phyloP scores from a whole-genome alignment of 2,113 vertebrate genomes.

The Megatriorchis doriae region DNA sequence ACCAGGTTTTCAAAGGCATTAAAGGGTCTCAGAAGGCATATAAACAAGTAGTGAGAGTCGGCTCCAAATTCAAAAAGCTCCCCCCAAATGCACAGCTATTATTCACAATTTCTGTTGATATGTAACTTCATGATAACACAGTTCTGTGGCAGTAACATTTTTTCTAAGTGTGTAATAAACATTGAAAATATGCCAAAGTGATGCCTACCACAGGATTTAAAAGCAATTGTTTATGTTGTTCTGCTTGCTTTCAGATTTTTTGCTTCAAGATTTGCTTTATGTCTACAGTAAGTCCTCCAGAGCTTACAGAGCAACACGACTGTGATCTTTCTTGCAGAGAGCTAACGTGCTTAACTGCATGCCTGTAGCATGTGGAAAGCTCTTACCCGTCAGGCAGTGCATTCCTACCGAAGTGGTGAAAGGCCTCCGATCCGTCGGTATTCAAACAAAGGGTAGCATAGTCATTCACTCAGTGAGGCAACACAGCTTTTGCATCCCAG shows the following conservation, averaged over 20 bases:
- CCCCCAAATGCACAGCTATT: neutral
- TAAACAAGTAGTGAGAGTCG: neutral
- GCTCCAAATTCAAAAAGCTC: neutral
- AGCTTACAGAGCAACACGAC: neutral
- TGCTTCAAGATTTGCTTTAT: neutral
- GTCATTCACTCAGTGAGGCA: accelerated
- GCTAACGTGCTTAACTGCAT: neutral
- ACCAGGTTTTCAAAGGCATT: neutral
- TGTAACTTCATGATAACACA: neutral
- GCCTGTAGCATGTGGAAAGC: neutral
- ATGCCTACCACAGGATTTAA: slow-evolving; percentile 23
- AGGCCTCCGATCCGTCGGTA: accelerated
- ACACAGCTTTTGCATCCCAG: neutral
- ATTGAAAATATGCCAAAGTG: slow-evolving; percentile 44
- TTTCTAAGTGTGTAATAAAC: slow-evolving; percentile 23
- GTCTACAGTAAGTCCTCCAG: neutral
- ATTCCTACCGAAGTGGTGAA: neutral
- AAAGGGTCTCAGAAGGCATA: neutral
- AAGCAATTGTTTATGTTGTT: slow-evolving; percentile 26
- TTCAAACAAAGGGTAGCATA: neutral
- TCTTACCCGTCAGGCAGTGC: neutral
- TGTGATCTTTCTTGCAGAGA: neutral
- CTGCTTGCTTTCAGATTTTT: neutral
- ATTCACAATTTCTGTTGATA: slow-evolving; percentile 30
- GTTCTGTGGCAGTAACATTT: slow-evolving; percentile 14